Conservation (phyloP, 2,113 vertebrate genomes). For the Oreocharis arfaki region DNA sequence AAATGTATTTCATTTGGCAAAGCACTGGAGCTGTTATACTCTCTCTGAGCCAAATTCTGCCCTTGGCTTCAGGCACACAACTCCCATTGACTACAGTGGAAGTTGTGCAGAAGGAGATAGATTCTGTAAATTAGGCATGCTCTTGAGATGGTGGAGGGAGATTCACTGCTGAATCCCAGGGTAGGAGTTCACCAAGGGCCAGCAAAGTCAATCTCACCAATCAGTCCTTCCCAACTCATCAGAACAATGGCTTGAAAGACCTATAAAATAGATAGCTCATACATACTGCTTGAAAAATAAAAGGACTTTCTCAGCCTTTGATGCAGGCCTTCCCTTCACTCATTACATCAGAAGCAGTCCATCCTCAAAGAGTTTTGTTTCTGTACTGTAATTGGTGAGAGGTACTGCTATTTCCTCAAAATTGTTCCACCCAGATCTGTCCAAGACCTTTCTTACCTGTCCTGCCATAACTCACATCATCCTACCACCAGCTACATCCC, state of each 20-base stretch:
- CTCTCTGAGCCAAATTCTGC: slow-evolving; percentile 47
- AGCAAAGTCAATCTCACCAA: neutral
- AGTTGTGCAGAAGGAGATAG: slow-evolving; percentile 20
- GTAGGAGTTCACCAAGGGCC: slow-evolving; percentile 7
- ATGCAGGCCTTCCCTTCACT: neutral
- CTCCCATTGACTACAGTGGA: slow-evolving; percentile 50
- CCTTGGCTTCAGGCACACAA: slow-evolving; percentile 49
- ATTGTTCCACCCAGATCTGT: neutral
- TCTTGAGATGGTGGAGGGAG: neutral
- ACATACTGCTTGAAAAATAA: neutral
- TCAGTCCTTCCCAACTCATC: neutral
- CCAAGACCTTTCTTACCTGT: neutral
- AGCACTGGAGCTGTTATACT: slow-evolving; percentile 27
- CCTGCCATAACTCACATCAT: neutral
- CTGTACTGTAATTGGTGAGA: neutral
- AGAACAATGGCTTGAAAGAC: neutral
- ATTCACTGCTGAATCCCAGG: neutral
- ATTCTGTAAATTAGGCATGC: slow-evolving; percentile 46
- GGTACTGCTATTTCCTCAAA: neutral
- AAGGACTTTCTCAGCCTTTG: neutral
- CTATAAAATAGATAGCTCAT: neutral
- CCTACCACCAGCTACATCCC: neutral
- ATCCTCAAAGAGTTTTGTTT: neutral
- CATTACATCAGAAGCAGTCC: neutral
- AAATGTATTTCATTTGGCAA: slow-evolving; percentile 65